Percentiles rank a stretch among this genome's conserved stretches.
Conservation (phyloP, 2,113 vertebrate genomes). For the Clupea harengus region DNA sequence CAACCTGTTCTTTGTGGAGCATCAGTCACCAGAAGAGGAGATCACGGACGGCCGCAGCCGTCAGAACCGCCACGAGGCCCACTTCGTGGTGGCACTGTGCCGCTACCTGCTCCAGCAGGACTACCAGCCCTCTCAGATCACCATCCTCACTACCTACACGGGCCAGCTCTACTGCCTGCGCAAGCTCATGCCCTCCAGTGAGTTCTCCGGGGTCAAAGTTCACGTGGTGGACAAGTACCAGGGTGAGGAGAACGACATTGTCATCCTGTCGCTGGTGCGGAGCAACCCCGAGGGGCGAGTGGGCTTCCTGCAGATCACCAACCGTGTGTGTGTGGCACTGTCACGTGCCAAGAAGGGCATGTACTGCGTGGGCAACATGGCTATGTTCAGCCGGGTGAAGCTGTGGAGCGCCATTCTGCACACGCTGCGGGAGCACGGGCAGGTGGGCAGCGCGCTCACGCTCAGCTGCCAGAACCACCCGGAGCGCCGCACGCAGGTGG, state of each 20-base stretch:
- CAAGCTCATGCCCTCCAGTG: constrained; percentile 77
- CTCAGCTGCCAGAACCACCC: constrained; percentile 92
- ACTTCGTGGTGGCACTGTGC: constrained; percentile 86
- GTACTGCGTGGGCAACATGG: constrained; percentile 85
- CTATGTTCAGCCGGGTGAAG: constrained; percentile 78
- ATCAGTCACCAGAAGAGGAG: constrained; percentile 76
- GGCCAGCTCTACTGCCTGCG: constrained; percentile 87
- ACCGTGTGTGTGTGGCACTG: constrained; percentile 89
- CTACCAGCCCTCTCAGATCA: constrained; percentile 87
- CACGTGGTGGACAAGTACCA: constrained; percentile 97
- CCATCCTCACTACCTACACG: constrained; percentile 91
- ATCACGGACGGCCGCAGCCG: constrained; percentile 88
- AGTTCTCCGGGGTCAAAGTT: constrained; percentile 84
- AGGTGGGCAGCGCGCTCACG: constrained; percentile 72
- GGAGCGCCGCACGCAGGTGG: constrained; percentile 68
- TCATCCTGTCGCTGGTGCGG: constrained; percentile 88
- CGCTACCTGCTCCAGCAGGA: constrained; percentile 83
- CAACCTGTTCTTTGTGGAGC: constrained; percentile 89
- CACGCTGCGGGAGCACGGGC: constrained; percentile 72
- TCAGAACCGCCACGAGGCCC: constrained; percentile 85
- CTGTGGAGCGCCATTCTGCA: constrained; percentile 87
- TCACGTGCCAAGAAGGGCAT: constrained; percentile 92
- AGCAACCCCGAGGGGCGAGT: constrained; percentile 80
- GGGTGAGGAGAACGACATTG: constrained; percentile 93
- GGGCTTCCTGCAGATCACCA: constrained; percentile 88